phyloP scores from a whole-genome alignment of 2,113 vertebrate genomes.

The Oxyura jamaicensis region DNA sequence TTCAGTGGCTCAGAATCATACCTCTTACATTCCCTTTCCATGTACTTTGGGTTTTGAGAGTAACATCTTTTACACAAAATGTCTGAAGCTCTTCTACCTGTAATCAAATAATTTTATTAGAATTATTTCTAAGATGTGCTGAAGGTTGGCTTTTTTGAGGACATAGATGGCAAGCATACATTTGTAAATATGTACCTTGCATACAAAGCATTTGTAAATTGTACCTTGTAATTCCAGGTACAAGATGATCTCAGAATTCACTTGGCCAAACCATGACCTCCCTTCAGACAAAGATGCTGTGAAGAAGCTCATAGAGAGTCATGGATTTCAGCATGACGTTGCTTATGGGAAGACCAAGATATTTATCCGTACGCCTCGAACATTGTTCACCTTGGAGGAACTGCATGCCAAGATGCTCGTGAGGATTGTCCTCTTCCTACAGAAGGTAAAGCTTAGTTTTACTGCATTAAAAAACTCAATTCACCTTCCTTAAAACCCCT shows the following conservation, averaged over 20 bases:
- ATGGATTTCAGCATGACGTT: slow-evolving; percentile 90
- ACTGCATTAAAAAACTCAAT: background rate
- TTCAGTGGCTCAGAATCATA: background rate
- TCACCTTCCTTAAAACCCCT: background rate
- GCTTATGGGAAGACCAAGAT: slow-evolving; percentile 97
- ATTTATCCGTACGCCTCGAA: slow-evolving; percentile 93
- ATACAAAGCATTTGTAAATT: accelerated
- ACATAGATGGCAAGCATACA: accelerated
- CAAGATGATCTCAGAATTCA: slow-evolving; percentile 97
- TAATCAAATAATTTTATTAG: background rate
- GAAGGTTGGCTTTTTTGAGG: background rate
- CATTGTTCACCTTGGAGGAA: slow-evolving; percentile 94
- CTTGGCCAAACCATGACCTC: slow-evolving; percentile 95
- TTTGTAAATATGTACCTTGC: background rate
- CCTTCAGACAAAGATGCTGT: slow-evolving; percentile 91
- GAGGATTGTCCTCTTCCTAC: slow-evolving; percentile 94
- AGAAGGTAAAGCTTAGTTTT: slow-evolving; percentile 84
- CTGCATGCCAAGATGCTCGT: slow-evolving; percentile 90
- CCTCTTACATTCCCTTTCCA: background rate
- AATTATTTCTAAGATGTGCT: background rate
- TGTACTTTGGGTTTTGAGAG: background rate
- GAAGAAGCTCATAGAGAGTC: slow-evolving; percentile 86
- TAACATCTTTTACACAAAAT: background rate
- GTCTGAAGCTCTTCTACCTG: background rate
- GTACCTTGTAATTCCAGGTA: slow-evolving; percentile 77